These are phyloP conservation scores for Sarcophaga peregrina DNA, from an alignment of 1,140 invertebrate species.

Conservation along the genomic window DNA sequence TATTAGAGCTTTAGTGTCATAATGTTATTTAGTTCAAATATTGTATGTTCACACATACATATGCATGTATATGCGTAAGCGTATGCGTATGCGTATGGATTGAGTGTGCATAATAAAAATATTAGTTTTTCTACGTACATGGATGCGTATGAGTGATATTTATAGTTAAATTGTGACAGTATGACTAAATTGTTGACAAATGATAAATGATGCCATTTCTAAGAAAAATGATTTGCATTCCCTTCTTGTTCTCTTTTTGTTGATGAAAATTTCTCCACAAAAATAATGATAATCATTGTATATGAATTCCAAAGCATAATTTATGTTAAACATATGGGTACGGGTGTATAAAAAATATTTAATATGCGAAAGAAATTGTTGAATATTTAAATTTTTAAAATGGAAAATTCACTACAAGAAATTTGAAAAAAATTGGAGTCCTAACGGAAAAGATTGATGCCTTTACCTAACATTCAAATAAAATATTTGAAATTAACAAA, in stretches of 20 bases:
- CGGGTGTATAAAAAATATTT: too few species aligned
- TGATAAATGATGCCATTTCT: slow-evolving; percentile 37
- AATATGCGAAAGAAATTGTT: too few species aligned
- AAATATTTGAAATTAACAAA: too few species aligned
- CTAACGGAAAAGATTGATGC: too few species aligned
- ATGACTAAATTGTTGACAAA: slow-evolving; percentile 39
- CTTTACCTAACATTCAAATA: too few species aligned
- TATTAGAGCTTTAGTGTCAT: not conserved
- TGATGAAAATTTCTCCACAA: slow-evolving; percentile 4
- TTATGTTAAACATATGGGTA: too few species aligned
- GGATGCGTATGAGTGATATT: not conserved
- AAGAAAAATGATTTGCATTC: slow-evolving; percentile 37
- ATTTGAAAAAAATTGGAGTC: too few species aligned
- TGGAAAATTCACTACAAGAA: too few species aligned
- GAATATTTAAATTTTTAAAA: too few species aligned
- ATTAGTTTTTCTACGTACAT: not conserved
- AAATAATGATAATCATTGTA: not conserved
- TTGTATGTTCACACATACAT: too few species aligned
- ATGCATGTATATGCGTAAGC: too few species aligned
- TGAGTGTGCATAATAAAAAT: not conserved
- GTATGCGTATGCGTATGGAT: not conserved
- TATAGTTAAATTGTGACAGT: slow-evolving; percentile 36
- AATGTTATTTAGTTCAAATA: not conserved
- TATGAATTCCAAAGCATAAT: too few species aligned
- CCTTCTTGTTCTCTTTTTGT: not conserved